phyloP scores from a whole-genome alignment of 2,797 vertebrate genomes.

The Echiichthys vipera region DNA sequence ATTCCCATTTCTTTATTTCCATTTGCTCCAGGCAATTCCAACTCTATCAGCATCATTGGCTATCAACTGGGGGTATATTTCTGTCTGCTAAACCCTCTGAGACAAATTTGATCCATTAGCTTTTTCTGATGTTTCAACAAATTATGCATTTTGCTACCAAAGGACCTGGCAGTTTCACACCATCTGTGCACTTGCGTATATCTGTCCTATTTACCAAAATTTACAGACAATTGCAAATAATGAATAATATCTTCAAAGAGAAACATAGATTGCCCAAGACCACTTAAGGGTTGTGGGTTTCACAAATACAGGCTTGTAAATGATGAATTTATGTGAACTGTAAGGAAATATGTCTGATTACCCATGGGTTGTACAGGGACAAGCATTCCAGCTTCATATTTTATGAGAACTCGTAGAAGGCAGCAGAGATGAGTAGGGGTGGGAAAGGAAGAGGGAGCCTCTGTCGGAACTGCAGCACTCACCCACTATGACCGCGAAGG shows the following conservation, averaged over 20 bases:
- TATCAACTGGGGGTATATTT: conserved; percentile 46
- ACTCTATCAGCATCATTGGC: conserved; percentile 43
- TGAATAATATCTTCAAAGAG: conserved; percentile 14
- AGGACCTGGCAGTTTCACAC: conserved; percentile 39
- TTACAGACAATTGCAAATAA: conserved; percentile 40
- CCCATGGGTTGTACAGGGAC: conserved; percentile 52
- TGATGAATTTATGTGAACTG: conserved; percentile 34
- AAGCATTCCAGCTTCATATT: conserved; percentile 54
- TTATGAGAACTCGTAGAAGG: conserved; percentile 54
- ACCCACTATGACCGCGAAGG: conserved; percentile 49
- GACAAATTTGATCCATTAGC: conserved; percentile 66
- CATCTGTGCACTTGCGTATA: conserved; percentile 46
- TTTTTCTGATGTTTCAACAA: conserved; percentile 62
- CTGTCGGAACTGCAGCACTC: conserved; percentile 57
- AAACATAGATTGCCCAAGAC: conserved; percentile 6
- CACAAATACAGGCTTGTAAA: conserved; percentile 24
- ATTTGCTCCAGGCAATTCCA: conserved; percentile 45
- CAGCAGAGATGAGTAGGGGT: conserved; percentile 20
- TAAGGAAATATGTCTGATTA: conserved; percentile 47
- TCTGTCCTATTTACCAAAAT: conserved; percentile 29
- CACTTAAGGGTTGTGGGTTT: neutral
- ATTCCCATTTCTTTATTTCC: conserved; percentile 44
- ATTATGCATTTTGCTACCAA: conserved; percentile 59
- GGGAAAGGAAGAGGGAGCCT: conserved; percentile 22
- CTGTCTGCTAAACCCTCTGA: conserved; percentile 59